Conservation (phyloP, 1,140 invertebrate genomes). For the Pseudobourletiella spinata region DNA sequence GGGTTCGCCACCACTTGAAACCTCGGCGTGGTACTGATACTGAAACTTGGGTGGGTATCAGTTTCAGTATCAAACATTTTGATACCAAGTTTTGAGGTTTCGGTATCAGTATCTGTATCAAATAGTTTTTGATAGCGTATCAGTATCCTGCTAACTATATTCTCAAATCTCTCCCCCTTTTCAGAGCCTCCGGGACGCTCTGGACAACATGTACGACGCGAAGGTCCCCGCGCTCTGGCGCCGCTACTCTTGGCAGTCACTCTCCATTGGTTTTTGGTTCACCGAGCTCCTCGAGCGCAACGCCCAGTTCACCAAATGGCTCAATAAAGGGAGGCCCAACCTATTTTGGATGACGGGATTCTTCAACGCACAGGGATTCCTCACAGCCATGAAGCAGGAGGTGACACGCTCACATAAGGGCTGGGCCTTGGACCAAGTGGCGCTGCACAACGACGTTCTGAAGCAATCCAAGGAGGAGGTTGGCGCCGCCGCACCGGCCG, state of each 20-base stretch:
- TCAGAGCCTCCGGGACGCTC: slow-evolving; percentile 55
- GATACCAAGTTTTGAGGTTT: no score
- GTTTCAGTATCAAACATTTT: no score
- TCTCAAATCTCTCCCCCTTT: no score
- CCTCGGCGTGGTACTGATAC: no score
- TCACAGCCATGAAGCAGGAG: slow-evolving; percentile 89
- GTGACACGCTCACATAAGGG: slow-evolving; percentile 69
- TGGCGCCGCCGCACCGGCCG: slow-evolving; percentile 37
- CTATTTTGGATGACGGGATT: slow-evolving; percentile 93
- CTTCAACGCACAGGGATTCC: slow-evolving; percentile 89
- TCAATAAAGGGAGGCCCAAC: slow-evolving; percentile 66
- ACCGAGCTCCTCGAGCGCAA: slow-evolving; percentile 62
- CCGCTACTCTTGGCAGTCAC: slow-evolving; percentile 63
- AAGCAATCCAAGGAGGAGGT: slow-evolving; percentile 54
- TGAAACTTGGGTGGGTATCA: no score
- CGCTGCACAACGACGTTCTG: slow-evolving; percentile 69
- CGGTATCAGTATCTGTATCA: no score
- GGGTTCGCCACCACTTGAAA: no score
- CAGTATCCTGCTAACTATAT: no score
- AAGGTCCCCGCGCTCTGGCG: slow-evolving; percentile 58
- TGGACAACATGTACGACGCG: slow-evolving; percentile 69
- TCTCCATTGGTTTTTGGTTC: slow-evolving; percentile 71
- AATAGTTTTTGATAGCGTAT: no score
- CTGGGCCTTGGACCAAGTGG: slow-evolving; percentile 78
- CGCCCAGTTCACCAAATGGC: slow-evolving; percentile 78